Evolutionary conservation across 64 coral and sea anemone genomes (phyloP), one percentile per base, ranked within the genome.

Genomic region (Hydrozoanthus tunicans): DNA sequence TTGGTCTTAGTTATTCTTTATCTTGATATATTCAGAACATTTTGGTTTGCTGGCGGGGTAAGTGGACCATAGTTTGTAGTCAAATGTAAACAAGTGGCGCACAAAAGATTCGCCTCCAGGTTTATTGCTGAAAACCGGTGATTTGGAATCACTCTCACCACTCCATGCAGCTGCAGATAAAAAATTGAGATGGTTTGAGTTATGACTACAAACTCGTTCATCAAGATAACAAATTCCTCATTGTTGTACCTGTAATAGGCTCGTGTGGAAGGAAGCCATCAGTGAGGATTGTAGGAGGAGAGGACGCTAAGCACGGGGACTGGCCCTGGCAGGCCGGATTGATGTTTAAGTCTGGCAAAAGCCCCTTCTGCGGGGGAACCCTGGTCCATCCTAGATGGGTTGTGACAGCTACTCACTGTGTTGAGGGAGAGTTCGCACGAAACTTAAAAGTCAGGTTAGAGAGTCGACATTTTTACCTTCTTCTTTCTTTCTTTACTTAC

Each of bases 251-350:
- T 27, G 7, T 11, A 13, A 17, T 6, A 91, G 93, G 89, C 15
- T 69, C 82, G 3, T 94, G 93, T 73, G 93, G 93, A 32, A 14
- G 83, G 14, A 91, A 89, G 7, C 93, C 93, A 12, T 77, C 84
- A 4, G 61, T 90, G 6, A 64, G 93, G 27, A 94, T 94, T 70
- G 93, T 94, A 5, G 93, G 93, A 1, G 93, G 93, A 24, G 70
- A 64, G 7, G 57, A 86, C 66, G 93, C 93, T 24, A 90, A 70
- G 3, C 90, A 73, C 3, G 93, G 93, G 15, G 93, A 94, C 15
- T 94, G 90, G 93, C 93, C 93, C n/a, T 94, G 93, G 93, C 93
- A 94, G 63, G 90, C 75, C 1, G 84, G 85, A 56, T 24, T 94
- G 26, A 86, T 58, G 90, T 62, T 20, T 83, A 83, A 66, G 0